Conservation (phyloP, 2,113 vertebrate genomes). For the Chroicocephalus ridibundus region DNA sequence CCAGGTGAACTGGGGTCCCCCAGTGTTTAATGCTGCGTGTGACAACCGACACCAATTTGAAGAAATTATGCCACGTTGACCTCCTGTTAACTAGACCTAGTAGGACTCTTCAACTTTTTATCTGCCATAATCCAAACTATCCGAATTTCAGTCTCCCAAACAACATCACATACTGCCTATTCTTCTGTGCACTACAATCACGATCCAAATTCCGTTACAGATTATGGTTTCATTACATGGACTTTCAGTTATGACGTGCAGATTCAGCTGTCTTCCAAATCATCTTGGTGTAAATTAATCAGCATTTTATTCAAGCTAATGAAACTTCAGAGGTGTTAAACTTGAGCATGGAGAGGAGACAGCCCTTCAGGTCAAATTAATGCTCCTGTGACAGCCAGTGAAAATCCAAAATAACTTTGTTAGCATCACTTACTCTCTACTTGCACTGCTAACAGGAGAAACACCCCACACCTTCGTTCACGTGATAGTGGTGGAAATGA, state of each 20-base stretch:
- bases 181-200: not conserved
- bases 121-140: not conserved
- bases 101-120: not conserved
- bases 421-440: not conserved
- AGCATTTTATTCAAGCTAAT: not conserved
- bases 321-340: not conserved
- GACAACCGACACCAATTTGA: not conserved
- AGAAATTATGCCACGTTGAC: not conserved
- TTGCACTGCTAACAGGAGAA: not conserved
- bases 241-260: accelerated
- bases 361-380: not conserved
- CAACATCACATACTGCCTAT: not conserved
- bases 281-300: not conserved
- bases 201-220: not conserved
- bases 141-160: not conserved
- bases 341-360: not conserved
- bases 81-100: not conserved
- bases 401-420: not conserved
- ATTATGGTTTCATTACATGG: not conserved
- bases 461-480: not conserved
- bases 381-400: not conserved
- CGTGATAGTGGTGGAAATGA: not conserved
- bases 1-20: not conserved
- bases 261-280: not conserved
- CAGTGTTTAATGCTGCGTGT: not conserved